phyloP scores from a whole-genome alignment of 2,888 invertebrate species.

The Yponomeuta malinellus region DNA sequence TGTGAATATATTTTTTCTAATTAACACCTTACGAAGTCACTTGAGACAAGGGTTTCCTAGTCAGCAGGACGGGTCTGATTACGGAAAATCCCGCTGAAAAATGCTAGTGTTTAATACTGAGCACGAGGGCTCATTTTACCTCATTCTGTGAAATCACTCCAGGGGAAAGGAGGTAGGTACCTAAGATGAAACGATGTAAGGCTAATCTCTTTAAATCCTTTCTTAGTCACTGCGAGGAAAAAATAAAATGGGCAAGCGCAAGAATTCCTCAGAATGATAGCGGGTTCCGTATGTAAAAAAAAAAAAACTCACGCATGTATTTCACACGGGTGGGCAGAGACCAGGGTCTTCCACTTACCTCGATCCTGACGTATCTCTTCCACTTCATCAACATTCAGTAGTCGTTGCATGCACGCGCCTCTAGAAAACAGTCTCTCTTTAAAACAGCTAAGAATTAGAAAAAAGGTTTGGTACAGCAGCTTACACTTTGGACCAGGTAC shows the following conservation, averaged over 20 bases:
- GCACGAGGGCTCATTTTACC: not conserved
- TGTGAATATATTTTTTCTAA: too few species aligned
- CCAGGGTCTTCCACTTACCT: too few species aligned
- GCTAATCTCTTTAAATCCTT: slow-evolving; percentile 12
- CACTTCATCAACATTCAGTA: too few species aligned
- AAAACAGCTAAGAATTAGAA: not conserved
- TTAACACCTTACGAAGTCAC: too few species aligned
- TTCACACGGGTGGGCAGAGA: too few species aligned
- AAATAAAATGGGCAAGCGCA: not conserved
- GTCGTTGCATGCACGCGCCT: too few species aligned
- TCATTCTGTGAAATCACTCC: not conserved
- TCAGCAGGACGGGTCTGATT: not conserved
- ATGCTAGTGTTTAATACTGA: not conserved
- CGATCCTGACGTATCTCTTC: too few species aligned
- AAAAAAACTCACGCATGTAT: too few species aligned
- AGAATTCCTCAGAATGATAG: not conserved
- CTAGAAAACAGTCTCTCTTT: not conserved
- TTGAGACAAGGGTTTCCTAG: too few species aligned
- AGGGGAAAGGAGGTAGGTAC: not conserved
- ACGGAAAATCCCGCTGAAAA: not conserved
- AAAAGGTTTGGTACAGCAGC: too few species aligned
- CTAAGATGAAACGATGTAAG: slow-evolving; percentile 6
- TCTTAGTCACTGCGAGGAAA: not conserved
- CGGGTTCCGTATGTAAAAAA: not conserved
- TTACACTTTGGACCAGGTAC: too few species aligned